phyloP scores from a whole-genome alignment of 1,140 invertebrate genomes.

The Dreissena rostriformis region DNA sequence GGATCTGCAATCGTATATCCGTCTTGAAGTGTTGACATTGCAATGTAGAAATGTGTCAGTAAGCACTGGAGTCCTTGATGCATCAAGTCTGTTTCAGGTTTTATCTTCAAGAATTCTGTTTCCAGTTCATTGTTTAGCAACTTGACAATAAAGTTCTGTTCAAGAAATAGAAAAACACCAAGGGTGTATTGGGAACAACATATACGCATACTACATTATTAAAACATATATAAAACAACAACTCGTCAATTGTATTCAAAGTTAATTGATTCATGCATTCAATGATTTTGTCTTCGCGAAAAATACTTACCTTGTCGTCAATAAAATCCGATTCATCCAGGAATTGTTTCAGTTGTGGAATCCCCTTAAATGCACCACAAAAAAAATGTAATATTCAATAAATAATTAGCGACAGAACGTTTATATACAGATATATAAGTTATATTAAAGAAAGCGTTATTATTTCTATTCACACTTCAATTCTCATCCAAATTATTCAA shows the following conservation, averaged over 20 bases:
- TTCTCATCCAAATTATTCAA: too few relatives aligned
- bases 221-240: background rate
- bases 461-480: too few relatives aligned
- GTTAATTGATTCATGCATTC: background rate
- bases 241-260: too few relatives aligned
- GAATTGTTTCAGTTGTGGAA: too few relatives aligned
- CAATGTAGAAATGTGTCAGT: constrained; percentile 58
- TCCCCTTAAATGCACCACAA: too few relatives aligned
- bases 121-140: constrained; percentile 10
- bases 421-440: too few relatives aligned
- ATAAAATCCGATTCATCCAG: too few relatives aligned
- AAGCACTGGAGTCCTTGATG: constrained; percentile 63
- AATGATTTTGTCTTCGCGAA: background rate
- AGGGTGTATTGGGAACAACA: background rate
- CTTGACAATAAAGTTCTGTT: background rate
- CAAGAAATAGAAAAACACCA: background rate
- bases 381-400: too few relatives aligned
- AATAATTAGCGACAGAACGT: too few relatives aligned
- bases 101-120: background rate
- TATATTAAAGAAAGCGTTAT: too few relatives aligned
- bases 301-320: too few relatives aligned
- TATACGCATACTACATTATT: background rate
- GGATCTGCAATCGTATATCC: constrained; percentile 55
- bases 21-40: constrained; percentile 44
- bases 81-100: constrained; percentile 22